Evolutionary conservation across 2,797 vertebrate genomes (phyloP), one percentile per base, ranked within the genome.

Genomic region (Capromys pilorides): DNA sequence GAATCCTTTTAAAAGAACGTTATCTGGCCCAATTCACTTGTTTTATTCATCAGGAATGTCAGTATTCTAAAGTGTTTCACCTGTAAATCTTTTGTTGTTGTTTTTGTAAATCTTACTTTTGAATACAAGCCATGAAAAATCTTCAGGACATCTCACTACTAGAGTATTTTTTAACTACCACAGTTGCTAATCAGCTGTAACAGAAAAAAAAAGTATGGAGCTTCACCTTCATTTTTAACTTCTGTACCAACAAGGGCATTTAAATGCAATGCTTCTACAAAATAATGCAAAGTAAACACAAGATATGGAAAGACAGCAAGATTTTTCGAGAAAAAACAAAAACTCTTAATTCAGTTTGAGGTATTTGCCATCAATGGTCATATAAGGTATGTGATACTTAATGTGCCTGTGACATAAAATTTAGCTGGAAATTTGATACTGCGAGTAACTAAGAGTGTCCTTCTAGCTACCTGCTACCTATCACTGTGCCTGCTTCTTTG

Each of bases 351-450:
- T 94, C 69, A 90, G 61, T 83, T 45, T 77, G 21, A 88, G 21
- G 61, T 80, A 95, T 61, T 90, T 86, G 90, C 33, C 33, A 94
- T 93, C 73, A 91, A 94, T 93, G 94, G 92, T 54, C 78, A 96
- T 83, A 54, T 94, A 66, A 80, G 67, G 93, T 79, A 80, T 64
- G 51, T 79, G 62, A 85, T 90, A 67, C 14, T n/a, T 59, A 67
- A 90, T 1, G 5, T 84, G 88, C 64, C 8, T 85, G 59, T 75
- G 85, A 81, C 69, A 71, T 51, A 80, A 95, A 94, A 95, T 4
- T 12, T 91, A 94, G 89, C 67, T 94, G 82, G 85, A 96, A 95
- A 95, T 69, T 10, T 69, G n/a, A 96, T 81, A 41, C 13, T 69
- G 39, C 82, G 66, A 91, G 41, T 95, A 95, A 92, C 18, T 84